Percentiles rank a stretch among this genome's conserved stretches.
Evolutionary conservation across 2,113 vertebrate genomes (phyloP).

Genomic region (Myotis lucifugus): DNA sequence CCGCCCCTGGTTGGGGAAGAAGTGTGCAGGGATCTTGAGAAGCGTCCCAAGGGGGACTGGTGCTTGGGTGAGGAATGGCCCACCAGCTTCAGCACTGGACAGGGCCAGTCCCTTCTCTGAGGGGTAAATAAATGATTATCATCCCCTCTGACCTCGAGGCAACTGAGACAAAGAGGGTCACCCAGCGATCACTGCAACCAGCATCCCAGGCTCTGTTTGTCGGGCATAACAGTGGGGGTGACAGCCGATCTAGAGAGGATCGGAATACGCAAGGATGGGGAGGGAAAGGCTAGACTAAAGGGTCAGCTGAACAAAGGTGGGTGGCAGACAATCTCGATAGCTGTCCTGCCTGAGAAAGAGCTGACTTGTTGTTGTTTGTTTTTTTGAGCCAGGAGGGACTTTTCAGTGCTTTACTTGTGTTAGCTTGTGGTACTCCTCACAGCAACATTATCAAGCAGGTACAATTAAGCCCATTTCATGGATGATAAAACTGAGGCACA

Average conservation of each 20-base stretch:
- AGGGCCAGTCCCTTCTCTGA: background rate
- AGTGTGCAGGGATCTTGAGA: background rate
- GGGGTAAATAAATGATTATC: background rate
- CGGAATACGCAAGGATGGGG: background rate
- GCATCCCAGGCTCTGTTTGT: too few relatives aligned
- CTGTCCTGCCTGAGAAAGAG: background rate
- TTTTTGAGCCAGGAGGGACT: background rate
- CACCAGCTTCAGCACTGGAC: background rate
- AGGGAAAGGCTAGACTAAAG: background rate
- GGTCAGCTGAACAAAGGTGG: background rate
- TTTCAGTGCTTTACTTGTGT: background rate
- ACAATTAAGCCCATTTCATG: background rate
- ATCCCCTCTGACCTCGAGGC: background rate
- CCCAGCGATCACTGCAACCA: background rate
- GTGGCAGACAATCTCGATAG: background rate
- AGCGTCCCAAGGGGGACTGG: background rate
- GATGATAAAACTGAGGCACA: background rate
- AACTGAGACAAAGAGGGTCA: background rate
- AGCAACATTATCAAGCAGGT: background rate
- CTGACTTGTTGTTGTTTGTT: background rate
- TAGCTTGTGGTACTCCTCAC: background rate
- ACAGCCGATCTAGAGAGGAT: background rate
- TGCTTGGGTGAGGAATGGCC: background rate
- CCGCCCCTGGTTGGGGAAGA: background rate
- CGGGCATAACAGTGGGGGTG: background rate